Conservation (phyloP, 1,140 invertebrate genomes). For the Tetramorium simillimum region DNA sequence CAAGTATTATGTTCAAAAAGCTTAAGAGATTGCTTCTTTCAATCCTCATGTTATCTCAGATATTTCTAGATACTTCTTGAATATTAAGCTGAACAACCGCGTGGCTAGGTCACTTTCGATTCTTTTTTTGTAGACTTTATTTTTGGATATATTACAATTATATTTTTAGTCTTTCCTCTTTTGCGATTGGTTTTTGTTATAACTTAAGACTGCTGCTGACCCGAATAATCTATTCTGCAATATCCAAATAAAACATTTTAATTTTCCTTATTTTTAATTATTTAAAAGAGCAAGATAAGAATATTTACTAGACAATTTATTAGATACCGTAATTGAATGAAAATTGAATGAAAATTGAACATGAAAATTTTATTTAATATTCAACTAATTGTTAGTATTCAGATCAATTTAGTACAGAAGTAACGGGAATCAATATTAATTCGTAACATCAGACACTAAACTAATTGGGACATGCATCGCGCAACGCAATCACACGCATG, state of each 20-base stretch:
- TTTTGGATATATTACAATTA: not conserved
- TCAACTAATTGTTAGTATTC: not conserved
- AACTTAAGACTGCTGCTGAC: not conserved
- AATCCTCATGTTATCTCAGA: not conserved
- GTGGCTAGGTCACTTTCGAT: slow-evolving; percentile 1
- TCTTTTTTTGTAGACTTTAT: not conserved
- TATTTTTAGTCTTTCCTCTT: not conserved
- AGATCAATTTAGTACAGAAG: not conserved
- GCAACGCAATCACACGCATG: slow-evolving; percentile 36
- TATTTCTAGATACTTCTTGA: not conserved
- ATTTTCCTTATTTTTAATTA: not conserved
- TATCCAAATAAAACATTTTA: not conserved
- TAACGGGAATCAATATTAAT: slow-evolving; percentile 19
- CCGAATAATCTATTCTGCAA: not conserved
- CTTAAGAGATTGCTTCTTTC: not conserved
- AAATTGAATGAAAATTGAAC: too few species aligned
- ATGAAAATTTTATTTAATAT: not conserved
- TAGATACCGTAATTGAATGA: not conserved
- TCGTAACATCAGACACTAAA: not conserved
- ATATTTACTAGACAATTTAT: not conserved
- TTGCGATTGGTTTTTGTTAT: not conserved
- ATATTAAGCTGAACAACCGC: not conserved
- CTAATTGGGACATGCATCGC: slow-evolving; percentile 41
- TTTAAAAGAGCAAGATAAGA: not conserved
- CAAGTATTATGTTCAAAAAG: not conserved